A percentile compares a stretch with the other conserved stretches of the same genome.
Evolutionary conservation across 2,797 vertebrate species (phyloP).

Genomic region (Parauchenoglanis punctatus): DNA sequence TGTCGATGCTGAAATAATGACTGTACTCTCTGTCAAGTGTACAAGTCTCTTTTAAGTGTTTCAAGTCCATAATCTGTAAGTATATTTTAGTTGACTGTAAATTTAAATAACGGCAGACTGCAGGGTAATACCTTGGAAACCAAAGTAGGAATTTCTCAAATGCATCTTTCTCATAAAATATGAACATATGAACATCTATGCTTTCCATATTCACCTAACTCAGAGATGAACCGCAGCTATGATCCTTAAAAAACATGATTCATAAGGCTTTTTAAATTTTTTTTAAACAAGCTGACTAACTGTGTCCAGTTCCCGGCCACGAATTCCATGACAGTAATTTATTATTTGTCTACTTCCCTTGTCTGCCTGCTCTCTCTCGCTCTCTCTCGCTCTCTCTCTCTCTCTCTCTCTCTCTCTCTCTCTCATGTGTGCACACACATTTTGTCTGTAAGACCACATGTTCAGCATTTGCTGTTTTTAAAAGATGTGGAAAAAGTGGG

Average conservation of each 20-base stretch:
- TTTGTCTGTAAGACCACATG: not conserved
- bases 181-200: not conserved
- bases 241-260: slow-evolving; percentile 14
- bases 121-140: slow-evolving; percentile 9
- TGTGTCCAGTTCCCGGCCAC: not conserved
- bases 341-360: slow-evolving; percentile 21
- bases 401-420: not conserved
- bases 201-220: slow-evolving; percentile 13
- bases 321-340: not conserved
- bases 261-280: not conserved
- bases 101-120: not conserved
- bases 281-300: slow-evolving; percentile 9
- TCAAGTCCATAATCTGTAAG: not conserved
- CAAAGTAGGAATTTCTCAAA: slow-evolving; percentile 1
- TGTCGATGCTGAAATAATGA: too few species aligned
- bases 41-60: not conserved
- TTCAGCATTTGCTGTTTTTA: slow-evolving; percentile 1
- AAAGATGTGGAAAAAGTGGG: not conserved
- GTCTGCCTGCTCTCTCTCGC: not conserved
- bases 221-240: slow-evolving; percentile 8
- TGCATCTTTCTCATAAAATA: slow-evolving; percentile 15
- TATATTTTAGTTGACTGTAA: slow-evolving; percentile 5
- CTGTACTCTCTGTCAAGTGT: too few species aligned
- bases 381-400: not conserved
- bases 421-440: not conserved